Evolutionary conservation across 2,888 invertebrate species (phyloP).

Genomic region (Girardia tigrina): DNA sequence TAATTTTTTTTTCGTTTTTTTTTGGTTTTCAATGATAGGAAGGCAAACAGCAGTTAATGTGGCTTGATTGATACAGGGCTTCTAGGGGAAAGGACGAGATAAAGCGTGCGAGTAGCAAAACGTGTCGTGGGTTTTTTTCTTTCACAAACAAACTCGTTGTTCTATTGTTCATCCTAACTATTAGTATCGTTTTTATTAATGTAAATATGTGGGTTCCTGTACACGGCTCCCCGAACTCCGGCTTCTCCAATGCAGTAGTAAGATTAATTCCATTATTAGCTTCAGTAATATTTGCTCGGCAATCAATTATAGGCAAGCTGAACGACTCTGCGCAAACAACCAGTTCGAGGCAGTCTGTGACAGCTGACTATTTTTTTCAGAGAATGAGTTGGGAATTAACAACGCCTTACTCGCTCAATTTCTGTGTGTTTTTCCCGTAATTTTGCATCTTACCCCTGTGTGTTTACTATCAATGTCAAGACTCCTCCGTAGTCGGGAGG

Average conservation of each 20-base stretch:
- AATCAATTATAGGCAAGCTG: conserved; percentile 9
- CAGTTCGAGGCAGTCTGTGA: conserved; percentile 13
- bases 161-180: conserved; percentile 1
- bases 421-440: neutral
- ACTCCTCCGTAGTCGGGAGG: neutral
- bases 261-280: conserved; percentile 18
- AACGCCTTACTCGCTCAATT: conserved; percentile 8
- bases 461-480: conserved; percentile 23
- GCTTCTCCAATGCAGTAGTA: conserved; percentile 4
- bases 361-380: conserved; percentile 5
- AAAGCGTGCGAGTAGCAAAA: conserved; percentile 23
- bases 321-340: conserved; percentile 13
- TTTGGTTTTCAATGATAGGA: neutral
- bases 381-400: neutral
- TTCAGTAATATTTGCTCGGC: conserved; percentile 23
- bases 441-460: neutral
- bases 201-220: conserved; percentile 23
- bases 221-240: conserved; percentile 19
- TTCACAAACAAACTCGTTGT: neutral
- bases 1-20: neutral
- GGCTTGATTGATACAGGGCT: neutral
- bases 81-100: neutral
- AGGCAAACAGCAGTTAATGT: neutral
- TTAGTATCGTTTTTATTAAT: conserved; percentile 21
- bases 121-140: conserved; percentile 5